Base-by-base conservation (phyloP, 2,113 vertebrate genomes). In the Picathartes gymnocephalus region DNA sequence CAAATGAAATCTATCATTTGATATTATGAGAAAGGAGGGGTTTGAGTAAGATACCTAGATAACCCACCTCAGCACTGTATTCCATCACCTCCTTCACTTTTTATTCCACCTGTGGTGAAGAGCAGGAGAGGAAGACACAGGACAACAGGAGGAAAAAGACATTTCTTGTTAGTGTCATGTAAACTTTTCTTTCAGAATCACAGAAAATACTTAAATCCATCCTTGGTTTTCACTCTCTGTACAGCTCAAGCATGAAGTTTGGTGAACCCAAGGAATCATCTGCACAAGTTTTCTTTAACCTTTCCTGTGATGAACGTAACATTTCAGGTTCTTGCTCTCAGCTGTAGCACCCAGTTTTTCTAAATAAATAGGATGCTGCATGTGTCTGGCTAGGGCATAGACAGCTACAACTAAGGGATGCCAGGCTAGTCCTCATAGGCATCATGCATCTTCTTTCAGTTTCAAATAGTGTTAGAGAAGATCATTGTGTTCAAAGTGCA, bases 11-110 rank as follows among this genome's bases (percentile, higher is more conserved):
- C 15, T 69, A 27, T 76, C 3, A 45, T 39, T 81, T 86, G 35
- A 30, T 47, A 54, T 27, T 24, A 24, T 27, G n/a, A 72, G 53
- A 72, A 85, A 80, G 22, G 20, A 77, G 5, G 0, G 0, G 16
- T 35, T 64, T 61, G 50, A 61, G n/a, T n/a, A 86, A 74, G 51
- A 44, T 58, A 90, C 42, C 24, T 62, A 51, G 30, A 30, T 23
- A 45, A 81, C 11, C 13, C 16, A 76, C 23, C 33, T 80, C 12
- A 65, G 19, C 15, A 31, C 21, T 62, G 22, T 19, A 66, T 66
- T 77, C 39, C 35, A 37, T 17, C 45, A 20, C 4, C 10, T 19
- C 33, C 9, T 84, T 77, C 37, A 25, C 10, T 76, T 82, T 74
- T 65, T 66, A 61, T 81, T 69, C 19, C 45, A 54, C 21, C 45